Percentiles rank a stretch among this genome's conserved stretches.
Conservation (phyloP, 2,113 vertebrate genomes). For the Bucco capensis region DNA sequence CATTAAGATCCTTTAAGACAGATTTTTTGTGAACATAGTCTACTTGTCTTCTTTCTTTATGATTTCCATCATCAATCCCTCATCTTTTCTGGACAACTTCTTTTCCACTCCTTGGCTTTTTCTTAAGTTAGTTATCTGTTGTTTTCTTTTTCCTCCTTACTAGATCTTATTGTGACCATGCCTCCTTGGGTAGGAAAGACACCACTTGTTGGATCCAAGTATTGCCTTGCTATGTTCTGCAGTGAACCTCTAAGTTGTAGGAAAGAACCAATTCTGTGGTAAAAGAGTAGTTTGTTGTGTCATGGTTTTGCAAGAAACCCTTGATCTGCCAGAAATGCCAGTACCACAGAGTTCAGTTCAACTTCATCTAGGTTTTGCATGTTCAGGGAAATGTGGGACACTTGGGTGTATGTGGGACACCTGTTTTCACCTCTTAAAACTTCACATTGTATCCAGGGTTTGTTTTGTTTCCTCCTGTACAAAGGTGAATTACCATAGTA, state of each 20-base stretch:
- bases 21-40: neutral
- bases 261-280: neutral
- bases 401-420: neutral
- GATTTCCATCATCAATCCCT: neutral
- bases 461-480: neutral
- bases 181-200: neutral
- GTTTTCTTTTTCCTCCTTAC: neutral
- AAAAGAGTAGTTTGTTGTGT: accelerated
- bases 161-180: neutral
- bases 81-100: neutral
- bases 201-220: neutral
- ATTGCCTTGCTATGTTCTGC: neutral
- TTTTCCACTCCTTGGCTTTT: neutral
- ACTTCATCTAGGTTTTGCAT: neutral
- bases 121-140: neutral
- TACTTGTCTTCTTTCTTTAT: neutral
- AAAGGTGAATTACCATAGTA: neutral
- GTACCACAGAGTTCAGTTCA: neutral
- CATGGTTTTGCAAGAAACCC: neutral
- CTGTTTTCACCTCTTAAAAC: neutral
- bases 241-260: neutral
- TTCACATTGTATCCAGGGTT: neutral
- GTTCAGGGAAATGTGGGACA: neutral
- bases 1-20: neutral
- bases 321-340: neutral